Conservation (phyloP, 2,113 vertebrate genomes). For the Helogale parvula region DNA sequence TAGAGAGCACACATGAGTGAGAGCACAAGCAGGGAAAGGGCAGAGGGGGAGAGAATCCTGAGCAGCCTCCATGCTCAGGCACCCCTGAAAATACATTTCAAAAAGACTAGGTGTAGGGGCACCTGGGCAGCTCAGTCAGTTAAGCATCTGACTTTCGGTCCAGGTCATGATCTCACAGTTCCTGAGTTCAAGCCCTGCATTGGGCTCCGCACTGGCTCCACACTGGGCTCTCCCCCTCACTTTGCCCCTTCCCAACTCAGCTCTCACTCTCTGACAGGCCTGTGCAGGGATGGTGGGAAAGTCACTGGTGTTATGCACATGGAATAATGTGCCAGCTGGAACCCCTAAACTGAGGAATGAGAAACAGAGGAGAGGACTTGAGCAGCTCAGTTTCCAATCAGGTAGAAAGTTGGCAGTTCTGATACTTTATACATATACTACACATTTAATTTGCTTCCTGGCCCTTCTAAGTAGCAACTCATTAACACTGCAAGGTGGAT, state of each 20-base stretch:
- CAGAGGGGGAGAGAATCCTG: no score
- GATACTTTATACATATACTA: neutral
- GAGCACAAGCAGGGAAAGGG: no score
- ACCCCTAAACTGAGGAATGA: neutral
- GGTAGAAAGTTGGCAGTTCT: neutral
- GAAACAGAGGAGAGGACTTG: neutral
- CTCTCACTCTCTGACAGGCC: neutral
- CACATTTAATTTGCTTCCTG: neutral
- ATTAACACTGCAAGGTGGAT: constrained; percentile 22
- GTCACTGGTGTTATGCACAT: neutral
- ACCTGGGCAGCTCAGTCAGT: no score
- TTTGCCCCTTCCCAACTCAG: no score
- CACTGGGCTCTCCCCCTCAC: no score
- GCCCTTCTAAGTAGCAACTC: constrained; percentile 46
- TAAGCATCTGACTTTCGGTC: no score
- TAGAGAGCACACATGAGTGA: no score
- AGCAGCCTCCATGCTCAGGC: no score
- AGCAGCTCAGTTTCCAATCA: neutral
- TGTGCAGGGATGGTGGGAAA: neutral
- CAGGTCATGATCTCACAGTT: no score
- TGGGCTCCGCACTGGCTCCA: no score
- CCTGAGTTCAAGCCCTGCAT: no score
- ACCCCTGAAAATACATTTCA: neutral
- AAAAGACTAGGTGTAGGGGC: neutral
- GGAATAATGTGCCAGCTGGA: neutral